Percentiles rank a stretch among this genome's conserved stretches.
phyloP scores from a whole-genome alignment of 1,140 invertebrate genomes.

The Drosophila novamexicana region DNA sequence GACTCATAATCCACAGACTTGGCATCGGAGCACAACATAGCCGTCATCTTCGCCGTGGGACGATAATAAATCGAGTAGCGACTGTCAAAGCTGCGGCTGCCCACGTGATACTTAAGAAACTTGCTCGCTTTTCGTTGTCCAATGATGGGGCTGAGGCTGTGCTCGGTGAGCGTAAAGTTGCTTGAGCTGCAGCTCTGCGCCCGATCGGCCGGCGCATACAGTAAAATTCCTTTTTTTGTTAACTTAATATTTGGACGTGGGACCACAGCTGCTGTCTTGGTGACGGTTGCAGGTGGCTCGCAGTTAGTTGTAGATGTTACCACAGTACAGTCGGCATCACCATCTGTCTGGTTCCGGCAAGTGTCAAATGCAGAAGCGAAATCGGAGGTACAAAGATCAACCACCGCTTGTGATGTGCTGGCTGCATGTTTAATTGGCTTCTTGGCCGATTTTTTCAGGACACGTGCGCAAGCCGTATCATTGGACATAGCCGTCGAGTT shows the following conservation, averaged over 20 bases:
- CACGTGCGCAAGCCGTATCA: conserved; percentile 31
- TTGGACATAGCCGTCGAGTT: conserved; percentile 62
- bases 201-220: conserved; percentile 41
- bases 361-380: background rate
- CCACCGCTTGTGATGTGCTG: background rate
- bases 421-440: background rate
- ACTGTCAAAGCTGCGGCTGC: conserved; percentile 58
- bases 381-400: background rate
- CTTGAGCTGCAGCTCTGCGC: conserved; percentile 5
- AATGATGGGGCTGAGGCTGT: conserved; percentile 55
- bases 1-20: conserved; percentile 23
- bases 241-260: conserved; percentile 24
- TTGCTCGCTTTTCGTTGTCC: conserved; percentile 54
- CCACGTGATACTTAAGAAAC: conserved; percentile 68
- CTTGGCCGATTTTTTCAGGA: conserved; percentile 2
- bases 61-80: conserved; percentile 69
- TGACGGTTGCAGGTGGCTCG: conserved; percentile 14
- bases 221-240: conserved; percentile 60
- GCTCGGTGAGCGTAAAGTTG: conserved; percentile 62
- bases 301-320: conserved; percentile 67
- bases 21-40: conserved; percentile 5
- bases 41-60: conserved; percentile 46
- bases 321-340: conserved; percentile 65
- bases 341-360: background rate
- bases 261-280: background rate